Conservation (phyloP, 2,888 invertebrate genomes). For the Aphodius granarius region DNA sequence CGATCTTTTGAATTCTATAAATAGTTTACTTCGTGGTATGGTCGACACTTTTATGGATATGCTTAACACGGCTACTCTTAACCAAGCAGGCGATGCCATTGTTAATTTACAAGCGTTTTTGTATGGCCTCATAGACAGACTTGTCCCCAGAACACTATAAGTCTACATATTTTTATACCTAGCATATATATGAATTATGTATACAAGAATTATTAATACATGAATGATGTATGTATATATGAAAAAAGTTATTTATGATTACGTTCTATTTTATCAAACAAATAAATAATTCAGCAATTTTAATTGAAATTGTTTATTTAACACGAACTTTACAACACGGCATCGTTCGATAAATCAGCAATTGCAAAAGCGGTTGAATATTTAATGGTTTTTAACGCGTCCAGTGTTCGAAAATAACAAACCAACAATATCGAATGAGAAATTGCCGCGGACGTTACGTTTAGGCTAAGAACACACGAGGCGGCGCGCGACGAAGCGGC, state of each 20-base stretch:
- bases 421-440: neutral
- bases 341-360: neutral
- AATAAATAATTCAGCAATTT: too few species aligned
- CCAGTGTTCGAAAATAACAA: neutral
- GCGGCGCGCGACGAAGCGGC: too few species aligned
- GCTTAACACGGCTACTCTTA: neutral
- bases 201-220: too few species aligned
- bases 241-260: too few species aligned
- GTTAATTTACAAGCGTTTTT: neutral
- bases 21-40: neutral
- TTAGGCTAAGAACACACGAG: too few species aligned
- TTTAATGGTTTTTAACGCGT: neutral
- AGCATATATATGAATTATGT: too few species aligned
- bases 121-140: neutral
- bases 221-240: too few species aligned
- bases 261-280: too few species aligned
- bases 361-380: neutral
- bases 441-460: neutral
- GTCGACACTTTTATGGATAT: neutral
- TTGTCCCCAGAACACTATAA: too few species aligned
- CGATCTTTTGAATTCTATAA: neutral
- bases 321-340: too few species aligned
- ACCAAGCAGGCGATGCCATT: neutral
- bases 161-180: too few species aligned
- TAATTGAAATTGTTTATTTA: too few species aligned